Percentiles rank a stretch among this genome's conserved stretches.
Evolutionary conservation across 1,140 invertebrate species (phyloP).

Genomic region (Achroia grisella): DNA sequence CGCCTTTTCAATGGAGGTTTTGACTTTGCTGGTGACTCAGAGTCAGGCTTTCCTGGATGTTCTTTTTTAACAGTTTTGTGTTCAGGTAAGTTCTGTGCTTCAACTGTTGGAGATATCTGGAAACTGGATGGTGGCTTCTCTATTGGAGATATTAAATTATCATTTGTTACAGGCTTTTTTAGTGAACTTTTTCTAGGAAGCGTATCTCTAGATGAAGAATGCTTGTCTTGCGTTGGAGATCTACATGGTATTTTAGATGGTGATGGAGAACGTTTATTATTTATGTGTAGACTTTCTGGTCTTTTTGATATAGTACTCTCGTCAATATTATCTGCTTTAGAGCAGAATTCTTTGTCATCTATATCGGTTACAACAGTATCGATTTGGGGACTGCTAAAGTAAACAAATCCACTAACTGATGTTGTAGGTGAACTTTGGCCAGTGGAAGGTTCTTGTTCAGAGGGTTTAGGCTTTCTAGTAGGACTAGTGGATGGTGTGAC

Average conservation of each 20-base stretch:
- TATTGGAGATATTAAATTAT: slow-evolving; percentile 33
- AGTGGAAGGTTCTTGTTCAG: slow-evolving; percentile 46
- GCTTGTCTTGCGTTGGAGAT: slow-evolving; percentile 57
- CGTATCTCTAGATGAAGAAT: slow-evolving; percentile 31
- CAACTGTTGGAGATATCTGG: slow-evolving; percentile 44
- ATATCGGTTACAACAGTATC: slow-evolving; percentile 56
- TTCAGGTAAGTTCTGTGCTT: slow-evolving; percentile 30
- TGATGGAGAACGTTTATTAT: slow-evolving; percentile 25
- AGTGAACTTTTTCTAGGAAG: slow-evolving; percentile 67
- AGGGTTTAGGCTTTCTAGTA: slow-evolving; percentile 47
- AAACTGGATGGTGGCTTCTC: slow-evolving; percentile 61
- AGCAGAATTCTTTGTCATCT: slow-evolving; percentile 35
- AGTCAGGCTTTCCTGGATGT: slow-evolving; percentile 23
- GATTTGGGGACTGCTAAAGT: slow-evolving; percentile 46
- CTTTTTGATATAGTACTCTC: slow-evolving; percentile 17
- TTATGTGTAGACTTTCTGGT: slow-evolving; percentile 18
- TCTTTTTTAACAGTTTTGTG: slow-evolving; percentile 45
- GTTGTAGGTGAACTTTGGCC: slow-evolving; percentile 70
- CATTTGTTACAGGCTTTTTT: slow-evolving; percentile 51
- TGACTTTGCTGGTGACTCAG: slow-evolving; percentile 28
- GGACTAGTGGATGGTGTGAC: slow-evolving; percentile 63
- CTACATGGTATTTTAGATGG: slow-evolving; percentile 57
- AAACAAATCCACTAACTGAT: slow-evolving; percentile 68
- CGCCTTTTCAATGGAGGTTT: slow-evolving; percentile 73
- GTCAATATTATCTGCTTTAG: slow-evolving; percentile 18